A percentile compares a stretch with the other conserved stretches of the same genome.
Conservation (phyloP, 2,888 invertebrate genomes). For the Troglohyphantes excavatus region DNA sequence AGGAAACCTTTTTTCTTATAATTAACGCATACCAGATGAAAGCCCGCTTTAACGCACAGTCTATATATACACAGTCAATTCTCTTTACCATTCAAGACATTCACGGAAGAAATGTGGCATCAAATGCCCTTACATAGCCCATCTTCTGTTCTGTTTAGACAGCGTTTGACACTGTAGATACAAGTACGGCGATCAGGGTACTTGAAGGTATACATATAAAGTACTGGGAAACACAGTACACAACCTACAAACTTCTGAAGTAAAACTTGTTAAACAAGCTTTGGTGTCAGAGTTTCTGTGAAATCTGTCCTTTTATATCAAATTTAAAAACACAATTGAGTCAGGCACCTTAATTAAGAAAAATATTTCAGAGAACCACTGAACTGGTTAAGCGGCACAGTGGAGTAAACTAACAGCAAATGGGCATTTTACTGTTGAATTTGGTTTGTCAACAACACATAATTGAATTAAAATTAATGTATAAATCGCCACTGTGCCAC, state of each 20-base stretch:
- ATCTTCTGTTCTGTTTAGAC: conserved; percentile 75
- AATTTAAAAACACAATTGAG: conserved; percentile 56
- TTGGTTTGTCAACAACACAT: conserved; percentile 32
- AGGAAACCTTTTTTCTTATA: conserved; percentile 49
- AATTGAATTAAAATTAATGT: conserved; percentile 35
- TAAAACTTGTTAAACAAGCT: conserved; percentile 76
- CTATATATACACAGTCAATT: conserved; percentile 65
- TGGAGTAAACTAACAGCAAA: conserved; percentile 27
- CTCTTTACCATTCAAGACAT: conserved; percentile 27
- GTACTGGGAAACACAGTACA: conserved; percentile 41
- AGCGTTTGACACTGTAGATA: conserved; percentile 78
- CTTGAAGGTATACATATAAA: conserved; percentile 50
- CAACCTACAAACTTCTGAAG: conserved; percentile 28
- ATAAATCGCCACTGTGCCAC: conserved; percentile 27
- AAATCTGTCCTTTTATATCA: conserved; percentile 45
- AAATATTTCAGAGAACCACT: conserved; percentile 42
- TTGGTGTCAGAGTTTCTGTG: conserved; percentile 27
- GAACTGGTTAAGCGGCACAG: conserved; percentile 23
- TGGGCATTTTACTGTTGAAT: conserved; percentile 40
- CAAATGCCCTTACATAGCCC: conserved; percentile 64
- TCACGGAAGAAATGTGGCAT: conserved; percentile 70
- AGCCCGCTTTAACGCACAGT: conserved; percentile 59
- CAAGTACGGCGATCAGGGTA: conserved; percentile 51
- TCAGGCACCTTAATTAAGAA: conserved; percentile 30
- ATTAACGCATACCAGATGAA: conserved; percentile 49